Evolutionary conservation across 2,113 vertebrate genomes (phyloP).

Genomic region (Alces alces): DNA sequence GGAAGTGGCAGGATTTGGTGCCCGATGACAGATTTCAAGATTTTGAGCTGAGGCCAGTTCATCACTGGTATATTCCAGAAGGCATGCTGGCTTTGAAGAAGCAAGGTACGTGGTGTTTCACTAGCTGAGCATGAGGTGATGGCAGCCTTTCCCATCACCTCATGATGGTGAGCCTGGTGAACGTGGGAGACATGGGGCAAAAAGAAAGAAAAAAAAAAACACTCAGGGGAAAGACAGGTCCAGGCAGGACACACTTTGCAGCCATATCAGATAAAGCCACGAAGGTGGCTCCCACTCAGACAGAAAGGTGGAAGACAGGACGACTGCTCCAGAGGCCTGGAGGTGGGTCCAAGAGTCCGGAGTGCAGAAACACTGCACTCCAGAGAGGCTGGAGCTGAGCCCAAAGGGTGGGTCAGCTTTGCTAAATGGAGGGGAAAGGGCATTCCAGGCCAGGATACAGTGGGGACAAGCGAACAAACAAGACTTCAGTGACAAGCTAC

Average conservation of each 20-base stretch:
- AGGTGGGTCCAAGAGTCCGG: too few relatives aligned
- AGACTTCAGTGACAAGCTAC: not conserved
- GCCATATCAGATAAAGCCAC: fast-evolving
- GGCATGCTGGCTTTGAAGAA: not conserved
- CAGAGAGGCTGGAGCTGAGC: not conserved
- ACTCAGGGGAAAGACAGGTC: not conserved
- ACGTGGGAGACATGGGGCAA: not conserved
- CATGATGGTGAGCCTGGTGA: not conserved
- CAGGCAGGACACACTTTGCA: not conserved
- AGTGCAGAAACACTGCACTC: not conserved
- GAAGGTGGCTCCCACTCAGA: not conserved
- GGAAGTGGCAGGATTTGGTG: not conserved
- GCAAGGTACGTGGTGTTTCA: not conserved
- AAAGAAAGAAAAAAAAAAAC: too few relatives aligned
- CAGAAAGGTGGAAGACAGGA: not conserved
- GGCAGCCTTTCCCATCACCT: too few relatives aligned
- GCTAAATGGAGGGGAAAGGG: not conserved
- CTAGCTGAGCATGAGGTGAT: fast-evolving
- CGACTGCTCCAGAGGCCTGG: not conserved
- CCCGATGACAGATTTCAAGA: not conserved
- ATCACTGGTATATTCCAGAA: not conserved
- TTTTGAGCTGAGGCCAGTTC: not conserved
- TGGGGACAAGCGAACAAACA: not conserved
- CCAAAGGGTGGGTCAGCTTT: not conserved
- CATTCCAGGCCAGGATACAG: not conserved